Conservation (phyloP, 2,888 invertebrate species). For the Masnerella sp. region DNA sequence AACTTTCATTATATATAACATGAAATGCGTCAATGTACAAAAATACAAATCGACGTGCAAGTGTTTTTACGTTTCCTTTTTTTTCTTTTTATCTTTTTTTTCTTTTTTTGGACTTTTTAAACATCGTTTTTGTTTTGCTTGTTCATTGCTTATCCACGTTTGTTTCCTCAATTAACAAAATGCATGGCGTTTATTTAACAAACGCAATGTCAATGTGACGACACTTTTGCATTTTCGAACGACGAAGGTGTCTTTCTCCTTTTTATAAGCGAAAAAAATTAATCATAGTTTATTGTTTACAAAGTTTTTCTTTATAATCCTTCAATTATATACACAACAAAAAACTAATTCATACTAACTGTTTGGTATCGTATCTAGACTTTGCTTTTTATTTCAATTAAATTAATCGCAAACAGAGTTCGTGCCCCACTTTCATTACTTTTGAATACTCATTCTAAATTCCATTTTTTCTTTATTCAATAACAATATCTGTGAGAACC, state of each 20-base stretch:
- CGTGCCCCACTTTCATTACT: background rate
- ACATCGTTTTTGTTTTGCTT: conserved; percentile 23
- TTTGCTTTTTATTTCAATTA: conserved; percentile 14
- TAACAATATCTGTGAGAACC: conserved; percentile 47
- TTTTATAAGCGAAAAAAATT: conserved; percentile 38
- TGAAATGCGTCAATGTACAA: conserved; percentile 62
- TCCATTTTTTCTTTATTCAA: conserved; percentile 9
- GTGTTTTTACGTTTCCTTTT: conserved; percentile 49
- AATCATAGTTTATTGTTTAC: conserved; percentile 29
- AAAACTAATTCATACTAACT: conserved; percentile 49
- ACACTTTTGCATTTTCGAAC: conserved; percentile 15
- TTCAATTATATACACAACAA: conserved; percentile 55
- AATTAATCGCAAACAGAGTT: conserved; percentile 28
- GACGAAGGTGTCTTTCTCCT: conserved; percentile 3
- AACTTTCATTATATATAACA: conserved; percentile 48
- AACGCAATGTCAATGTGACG: conserved; percentile 15
- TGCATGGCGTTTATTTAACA: conserved; percentile 23
- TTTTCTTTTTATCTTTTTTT: conserved; percentile 14
- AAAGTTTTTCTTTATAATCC: conserved; percentile 38
- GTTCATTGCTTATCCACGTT: conserved; percentile 35
- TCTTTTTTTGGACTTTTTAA: conserved; percentile 27
- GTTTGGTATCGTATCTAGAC: conserved; percentile 37
- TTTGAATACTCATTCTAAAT: background rate
- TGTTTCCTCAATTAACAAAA: conserved; percentile 44
- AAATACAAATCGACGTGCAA: conserved; percentile 60